These are phyloP conservation scores for Zoanthus sansibaricus DNA, from an alignment of 92 coral and sea anemone genomes.

Conservation along the genomic window DNA sequence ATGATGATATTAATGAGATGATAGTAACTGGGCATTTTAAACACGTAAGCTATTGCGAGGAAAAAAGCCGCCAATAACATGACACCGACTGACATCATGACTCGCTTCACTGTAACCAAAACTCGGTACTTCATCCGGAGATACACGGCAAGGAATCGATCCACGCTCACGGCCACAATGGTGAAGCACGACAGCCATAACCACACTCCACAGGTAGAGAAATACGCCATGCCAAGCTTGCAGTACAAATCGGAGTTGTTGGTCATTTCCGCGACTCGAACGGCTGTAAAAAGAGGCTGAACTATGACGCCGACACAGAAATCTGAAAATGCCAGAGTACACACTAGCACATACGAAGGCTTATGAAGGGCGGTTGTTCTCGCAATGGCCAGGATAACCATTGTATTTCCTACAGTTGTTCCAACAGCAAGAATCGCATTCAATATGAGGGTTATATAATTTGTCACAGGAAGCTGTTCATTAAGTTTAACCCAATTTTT, in stretches of 20 bases:
- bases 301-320: slow-evolving; percentile 38
- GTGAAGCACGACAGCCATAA: slow-evolving; percentile 42
- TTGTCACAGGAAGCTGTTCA: slow-evolving; percentile 3
- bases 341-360: slow-evolving; percentile 21
- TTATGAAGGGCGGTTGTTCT: slow-evolving; percentile 30
- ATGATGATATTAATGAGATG: slow-evolving; percentile 38
- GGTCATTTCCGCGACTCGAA: slow-evolving; percentile 32
- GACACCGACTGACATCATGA: slow-evolving; percentile 1
- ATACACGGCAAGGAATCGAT: slow-evolving; percentile 43
- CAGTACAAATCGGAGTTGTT: slow-evolving; percentile 23
- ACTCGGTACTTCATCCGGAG: slow-evolving; percentile 44
- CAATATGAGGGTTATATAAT: background rate
- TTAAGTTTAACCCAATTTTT: slow-evolving; percentile 30
- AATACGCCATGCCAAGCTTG: slow-evolving; percentile 42
- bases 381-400: slow-evolving; percentile 33
- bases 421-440: slow-evolving; percentile 35
- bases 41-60: slow-evolving; percentile 42
- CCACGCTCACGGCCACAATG: slow-evolving; percentile 43
- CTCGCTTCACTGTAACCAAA: slow-evolving; percentile 22
- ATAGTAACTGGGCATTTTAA: slow-evolving; percentile 38
- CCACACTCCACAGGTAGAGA: slow-evolving; percentile 42
- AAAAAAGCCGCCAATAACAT: slow-evolving; percentile 32
- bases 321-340: slow-evolving; percentile 32
- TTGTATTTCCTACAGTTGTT: slow-evolving; percentile 19
- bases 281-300: slow-evolving; percentile 32